phyloP scores from a whole-genome alignment of 2,113 vertebrate genomes.

The Puntigrus tetrazona region DNA sequence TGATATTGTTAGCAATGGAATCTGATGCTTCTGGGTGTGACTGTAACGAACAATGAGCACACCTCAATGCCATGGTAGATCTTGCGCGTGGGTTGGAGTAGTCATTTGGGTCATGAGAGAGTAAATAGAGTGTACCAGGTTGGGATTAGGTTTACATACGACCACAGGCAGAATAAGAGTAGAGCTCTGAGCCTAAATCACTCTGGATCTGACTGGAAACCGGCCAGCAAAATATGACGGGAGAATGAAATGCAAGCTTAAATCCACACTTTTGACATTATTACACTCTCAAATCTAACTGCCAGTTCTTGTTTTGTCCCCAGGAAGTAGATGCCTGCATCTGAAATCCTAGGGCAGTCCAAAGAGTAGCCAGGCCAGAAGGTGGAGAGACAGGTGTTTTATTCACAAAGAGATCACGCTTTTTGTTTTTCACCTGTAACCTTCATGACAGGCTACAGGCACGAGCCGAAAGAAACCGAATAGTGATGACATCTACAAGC shows the following conservation, averaged over 20 bases:
- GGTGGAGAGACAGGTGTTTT: constrained; percentile 63
- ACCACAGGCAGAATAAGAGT: constrained; percentile 85
- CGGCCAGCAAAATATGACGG: constrained; percentile 6
- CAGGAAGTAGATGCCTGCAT: constrained; percentile 80
- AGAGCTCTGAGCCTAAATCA: constrained; percentile 69
- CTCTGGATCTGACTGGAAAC: constrained; percentile 31
- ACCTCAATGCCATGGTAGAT: constrained; percentile 88
- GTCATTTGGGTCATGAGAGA: constrained; percentile 82
- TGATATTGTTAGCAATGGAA: not conserved
- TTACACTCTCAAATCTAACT: not conserved
- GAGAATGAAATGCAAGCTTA: not conserved
- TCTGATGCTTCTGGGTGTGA: not conserved
- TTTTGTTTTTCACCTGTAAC: constrained; percentile 53
- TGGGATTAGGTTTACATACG: too few relatives aligned
- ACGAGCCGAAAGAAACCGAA: not conserved
- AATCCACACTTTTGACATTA: not conserved
- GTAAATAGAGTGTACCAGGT: constrained; percentile 83
- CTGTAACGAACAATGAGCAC: constrained; percentile 35
- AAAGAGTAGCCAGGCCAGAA: constrained; percentile 81
- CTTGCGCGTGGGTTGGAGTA: constrained; percentile 79
- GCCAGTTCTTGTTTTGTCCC: constrained; percentile 66
- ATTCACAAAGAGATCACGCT: constrained; percentile 66
- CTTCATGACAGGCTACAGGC: constrained; percentile 78
- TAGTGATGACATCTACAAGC: not conserved
- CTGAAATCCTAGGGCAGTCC: constrained; percentile 76